These are phyloP conservation scores for Temnothorax ravouxi DNA, from an alignment of 2,888 invertebrate genomes.

Conservation along the genomic window DNA sequence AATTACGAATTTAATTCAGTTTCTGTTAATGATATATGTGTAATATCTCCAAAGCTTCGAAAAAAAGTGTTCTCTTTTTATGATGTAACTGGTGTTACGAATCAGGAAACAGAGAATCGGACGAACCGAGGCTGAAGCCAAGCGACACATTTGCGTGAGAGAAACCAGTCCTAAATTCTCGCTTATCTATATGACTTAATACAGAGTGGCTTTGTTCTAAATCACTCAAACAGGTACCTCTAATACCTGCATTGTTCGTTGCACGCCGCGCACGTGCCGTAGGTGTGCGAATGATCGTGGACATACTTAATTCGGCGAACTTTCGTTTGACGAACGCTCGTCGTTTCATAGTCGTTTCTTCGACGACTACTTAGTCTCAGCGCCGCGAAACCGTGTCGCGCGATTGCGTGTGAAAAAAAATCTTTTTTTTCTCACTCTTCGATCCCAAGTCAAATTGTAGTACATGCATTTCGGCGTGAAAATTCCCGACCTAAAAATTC, in stretches of 20 bases:
- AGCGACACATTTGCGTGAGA: background rate
- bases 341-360: background rate
- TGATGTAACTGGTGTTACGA: background rate
- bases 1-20: too few species aligned
- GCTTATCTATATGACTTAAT: conserved; percentile 57
- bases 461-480: background rate
- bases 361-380: conserved; percentile 44
- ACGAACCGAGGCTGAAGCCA: conserved; percentile 1
- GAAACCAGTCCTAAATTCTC: conserved; percentile 46
- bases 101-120: conserved; percentile 4
- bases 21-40: background rate
- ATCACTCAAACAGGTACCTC: conserved; percentile 52
- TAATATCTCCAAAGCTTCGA: background rate
- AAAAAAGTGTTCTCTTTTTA: background rate
- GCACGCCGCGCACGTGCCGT: conserved; percentile 31
- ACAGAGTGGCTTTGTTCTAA: conserved; percentile 60
- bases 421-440: background rate
- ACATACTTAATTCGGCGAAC: conserved; percentile 19
- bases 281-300: conserved; percentile 5
- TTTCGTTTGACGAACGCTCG: conserved; percentile 7
- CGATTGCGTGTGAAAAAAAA: conserved; percentile 1
- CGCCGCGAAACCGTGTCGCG: conserved; percentile 14
- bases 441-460: conserved; percentile 8
- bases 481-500: conserved; percentile 15
- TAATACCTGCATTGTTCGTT: conserved; percentile 15